phyloP scores from a whole-genome alignment of 2,797 vertebrate species.

The Enteromius argenteus region DNA sequence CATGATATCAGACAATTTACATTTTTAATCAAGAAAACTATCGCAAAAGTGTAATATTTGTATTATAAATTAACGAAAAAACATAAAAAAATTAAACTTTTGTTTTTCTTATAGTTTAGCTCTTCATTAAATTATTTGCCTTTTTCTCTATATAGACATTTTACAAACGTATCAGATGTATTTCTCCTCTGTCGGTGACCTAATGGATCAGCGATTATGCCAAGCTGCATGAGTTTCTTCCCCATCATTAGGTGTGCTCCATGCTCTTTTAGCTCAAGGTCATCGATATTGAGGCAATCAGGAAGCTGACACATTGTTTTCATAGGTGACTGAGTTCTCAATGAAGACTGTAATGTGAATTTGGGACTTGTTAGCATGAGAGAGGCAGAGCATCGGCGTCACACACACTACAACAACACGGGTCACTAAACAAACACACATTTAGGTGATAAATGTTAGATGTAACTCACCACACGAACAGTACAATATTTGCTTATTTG shows the following conservation, averaged over 20 bases:
- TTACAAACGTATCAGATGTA: background rate
- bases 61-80: background rate
- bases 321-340: slow-evolving; percentile 59
- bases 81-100: background rate
- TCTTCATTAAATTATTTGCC: background rate
- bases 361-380: slow-evolving; percentile 52
- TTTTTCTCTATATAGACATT: background rate
- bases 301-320: slow-evolving; percentile 54
- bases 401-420: slow-evolving; percentile 15
- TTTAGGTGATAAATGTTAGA: background rate
- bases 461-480: background rate
- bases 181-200: slow-evolving; percentile 24
- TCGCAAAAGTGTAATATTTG: background rate
- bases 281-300: slow-evolving; percentile 59
- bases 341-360: slow-evolving; percentile 54
- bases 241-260: slow-evolving; percentile 50
- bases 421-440: slow-evolving; percentile 18
- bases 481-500: background rate
- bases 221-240: slow-evolving; percentile 51
- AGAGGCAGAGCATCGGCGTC: slow-evolving; percentile 26
- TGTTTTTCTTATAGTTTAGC: slow-evolving; percentile 5
- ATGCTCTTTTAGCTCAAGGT: slow-evolving; percentile 58
- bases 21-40: background rate
- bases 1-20: background rate
- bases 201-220: slow-evolving; percentile 47